These are phyloP conservation scores for Amniataba percoides DNA, from an alignment of 2,797 vertebrate species.

Conservation along the genomic window DNA sequence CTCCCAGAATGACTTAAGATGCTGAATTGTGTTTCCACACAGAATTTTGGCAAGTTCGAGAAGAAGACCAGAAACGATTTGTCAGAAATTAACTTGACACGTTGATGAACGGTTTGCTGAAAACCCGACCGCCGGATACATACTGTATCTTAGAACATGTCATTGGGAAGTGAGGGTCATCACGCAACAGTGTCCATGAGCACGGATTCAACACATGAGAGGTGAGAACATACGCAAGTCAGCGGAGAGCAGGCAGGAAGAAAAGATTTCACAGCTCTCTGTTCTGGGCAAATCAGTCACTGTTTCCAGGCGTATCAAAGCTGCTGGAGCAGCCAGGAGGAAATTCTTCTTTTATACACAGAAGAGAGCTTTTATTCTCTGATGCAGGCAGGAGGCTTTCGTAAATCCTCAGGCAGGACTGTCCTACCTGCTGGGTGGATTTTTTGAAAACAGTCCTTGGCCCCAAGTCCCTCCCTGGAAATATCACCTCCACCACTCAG, in stretches of 20 bases:
- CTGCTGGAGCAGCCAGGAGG: slow-evolving; percentile 39
- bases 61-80: slow-evolving; percentile 55
- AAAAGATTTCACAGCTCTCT: slow-evolving; percentile 40
- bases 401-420: slow-evolving; percentile 43
- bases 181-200: slow-evolving; percentile 37
- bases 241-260: slow-evolving; percentile 4
- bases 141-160: slow-evolving; percentile 37
- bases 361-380: slow-evolving; percentile 39
- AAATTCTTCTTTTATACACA: slow-evolving; percentile 50
- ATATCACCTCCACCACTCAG: slow-evolving; percentile 58
- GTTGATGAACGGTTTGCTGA: slow-evolving; percentile 58
- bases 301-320: slow-evolving; percentile 56
- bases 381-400: slow-evolving; percentile 39
- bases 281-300: slow-evolving; percentile 40
- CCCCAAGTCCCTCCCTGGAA: slow-evolving; percentile 39
- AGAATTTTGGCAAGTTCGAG: slow-evolving; percentile 36
- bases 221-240: slow-evolving; percentile 14
- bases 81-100: slow-evolving; percentile 64
- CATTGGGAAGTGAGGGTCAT: slow-evolving; percentile 38
- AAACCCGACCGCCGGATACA: slow-evolving; percentile 54
- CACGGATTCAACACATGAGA: slow-evolving; percentile 19
- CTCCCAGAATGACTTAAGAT: slow-evolving; percentile 41
- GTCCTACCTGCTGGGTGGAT: slow-evolving; percentile 54
- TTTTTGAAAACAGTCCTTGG: slow-evolving; percentile 37
- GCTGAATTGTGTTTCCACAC: slow-evolving; percentile 35